phyloP scores from a whole-genome alignment of 2,113 vertebrate species.

The Bubo scandiacus region DNA sequence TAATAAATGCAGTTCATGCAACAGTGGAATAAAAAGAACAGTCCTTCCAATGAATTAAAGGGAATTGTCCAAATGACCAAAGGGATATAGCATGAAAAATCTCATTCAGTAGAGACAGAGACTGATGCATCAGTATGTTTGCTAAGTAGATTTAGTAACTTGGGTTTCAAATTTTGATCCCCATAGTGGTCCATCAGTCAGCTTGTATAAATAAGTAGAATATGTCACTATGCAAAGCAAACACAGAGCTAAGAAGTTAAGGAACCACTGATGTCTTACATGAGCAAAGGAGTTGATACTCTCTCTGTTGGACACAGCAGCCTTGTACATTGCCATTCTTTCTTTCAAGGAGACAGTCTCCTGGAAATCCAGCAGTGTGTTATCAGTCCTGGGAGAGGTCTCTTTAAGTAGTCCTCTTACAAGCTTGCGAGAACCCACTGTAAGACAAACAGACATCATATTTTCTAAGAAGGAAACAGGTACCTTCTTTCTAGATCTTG shows the following conservation, averaged over 20 bases:
- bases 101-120: neutral
- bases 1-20: conserved; percentile 42
- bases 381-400: conserved; percentile 57
- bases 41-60: conserved; percentile 30
- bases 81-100: neutral
- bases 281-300: conserved; percentile 72
- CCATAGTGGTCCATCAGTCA: neutral
- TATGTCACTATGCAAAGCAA: neutral
- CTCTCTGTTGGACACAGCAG: conserved; percentile 79
- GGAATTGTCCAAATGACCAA: conserved; percentile 19
- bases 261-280: conserved; percentile 75
- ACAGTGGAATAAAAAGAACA: conserved; percentile 28
- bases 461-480: neutral
- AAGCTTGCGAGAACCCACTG: conserved; percentile 67
- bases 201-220: neutral
- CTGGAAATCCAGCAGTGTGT: conserved; percentile 71
- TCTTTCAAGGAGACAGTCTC: conserved; percentile 83
- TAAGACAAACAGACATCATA: conserved; percentile 62
- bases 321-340: conserved; percentile 87
- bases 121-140: neutral
- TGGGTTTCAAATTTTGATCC: neutral
- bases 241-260: neutral
- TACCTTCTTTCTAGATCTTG: neutral
- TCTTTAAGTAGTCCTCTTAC: conserved; percentile 72
- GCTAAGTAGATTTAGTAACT: neutral